Evolutionary conservation across 2,888 invertebrate species (phyloP).

Genomic region (Standfussiana lucernea): DNA sequence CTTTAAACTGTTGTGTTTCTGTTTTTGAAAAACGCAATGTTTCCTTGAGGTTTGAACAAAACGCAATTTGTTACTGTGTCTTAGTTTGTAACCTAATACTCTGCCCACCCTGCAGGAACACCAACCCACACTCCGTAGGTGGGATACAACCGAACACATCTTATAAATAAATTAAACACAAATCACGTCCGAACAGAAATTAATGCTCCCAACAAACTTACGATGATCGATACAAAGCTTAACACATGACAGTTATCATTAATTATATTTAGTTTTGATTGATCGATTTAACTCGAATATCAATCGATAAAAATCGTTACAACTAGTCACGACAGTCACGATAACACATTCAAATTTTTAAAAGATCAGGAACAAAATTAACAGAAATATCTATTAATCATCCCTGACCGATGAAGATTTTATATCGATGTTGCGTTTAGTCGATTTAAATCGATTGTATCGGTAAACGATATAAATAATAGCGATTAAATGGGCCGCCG

Average conservation of each 20-base stretch:
- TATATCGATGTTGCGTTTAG: constrained; percentile 58
- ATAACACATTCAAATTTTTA: constrained; percentile 68
- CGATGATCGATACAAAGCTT: constrained; percentile 83
- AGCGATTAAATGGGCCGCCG: constrained; percentile 82
- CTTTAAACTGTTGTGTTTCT: background rate
- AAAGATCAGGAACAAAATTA: constrained; percentile 69
- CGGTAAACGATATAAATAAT: constrained; percentile 81
- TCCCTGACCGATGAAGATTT: constrained; percentile 65
- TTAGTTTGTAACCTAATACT: constrained; percentile 1
- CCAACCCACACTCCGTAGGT: constrained; percentile 40
- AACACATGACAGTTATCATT: constrained; percentile 82
- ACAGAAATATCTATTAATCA: constrained; percentile 68
- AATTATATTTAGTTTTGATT: constrained; percentile 85
- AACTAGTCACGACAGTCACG: constrained; percentile 78
- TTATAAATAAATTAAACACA: constrained; percentile 63
- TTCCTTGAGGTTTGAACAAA: background rate
- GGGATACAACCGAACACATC: constrained; percentile 53
- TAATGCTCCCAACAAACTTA: constrained; percentile 71
- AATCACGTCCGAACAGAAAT: constrained; percentile 59
- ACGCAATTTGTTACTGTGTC: background rate
- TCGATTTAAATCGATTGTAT: constrained; percentile 63
- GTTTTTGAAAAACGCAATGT: background rate
- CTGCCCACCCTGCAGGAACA: constrained; percentile 37
- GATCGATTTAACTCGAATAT: constrained; percentile 79
- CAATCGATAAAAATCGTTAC: constrained; percentile 69